Conservation (phyloP, 2,113 vertebrate species). For the Corythoichthys haematopterus region DNA sequence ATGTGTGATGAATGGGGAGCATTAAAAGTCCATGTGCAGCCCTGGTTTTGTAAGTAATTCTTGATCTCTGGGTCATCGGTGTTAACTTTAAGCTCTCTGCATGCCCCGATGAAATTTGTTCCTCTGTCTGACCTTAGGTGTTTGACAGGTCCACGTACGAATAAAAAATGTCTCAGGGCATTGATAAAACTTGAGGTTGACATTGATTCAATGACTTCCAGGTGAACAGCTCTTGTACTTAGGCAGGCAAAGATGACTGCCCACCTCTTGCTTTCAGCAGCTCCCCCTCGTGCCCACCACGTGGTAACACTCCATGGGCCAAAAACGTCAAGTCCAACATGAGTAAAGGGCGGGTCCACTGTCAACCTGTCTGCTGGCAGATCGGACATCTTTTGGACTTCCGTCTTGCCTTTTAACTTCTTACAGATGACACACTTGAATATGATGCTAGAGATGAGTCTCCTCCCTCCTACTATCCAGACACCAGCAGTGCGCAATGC, state of each 20-base stretch:
- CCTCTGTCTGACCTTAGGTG: slow-evolving; percentile 3
- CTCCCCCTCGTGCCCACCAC: neutral
- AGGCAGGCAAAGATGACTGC: slow-evolving; percentile 22
- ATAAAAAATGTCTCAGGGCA: neutral
- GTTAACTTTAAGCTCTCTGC: neutral
- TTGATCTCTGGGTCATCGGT: neutral
- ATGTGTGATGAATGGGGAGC: neutral
- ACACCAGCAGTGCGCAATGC: neutral
- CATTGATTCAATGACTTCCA: too few relatives aligned
- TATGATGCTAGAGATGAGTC: neutral
- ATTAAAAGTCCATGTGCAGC: slow-evolving; percentile 4
- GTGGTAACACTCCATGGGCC: neutral
- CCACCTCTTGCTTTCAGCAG: slow-evolving; percentile 1
- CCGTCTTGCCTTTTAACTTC: neutral
- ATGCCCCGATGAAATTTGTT: slow-evolving; percentile 7
- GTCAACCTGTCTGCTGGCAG: neutral
- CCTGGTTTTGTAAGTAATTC: slow-evolving; percentile 7
- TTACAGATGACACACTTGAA: neutral
- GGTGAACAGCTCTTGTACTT: slow-evolving; percentile 24
- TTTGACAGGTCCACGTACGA: neutral
- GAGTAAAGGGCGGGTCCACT: neutral
- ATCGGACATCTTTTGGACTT: neutral
- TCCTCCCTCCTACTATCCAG: neutral
- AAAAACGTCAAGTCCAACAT: neutral
- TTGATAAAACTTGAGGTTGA: slow-evolving; percentile 30